Evolutionary conservation across 2,888 invertebrate genomes (phyloP).

Genomic region (Heterodera filipjevi): DNA sequence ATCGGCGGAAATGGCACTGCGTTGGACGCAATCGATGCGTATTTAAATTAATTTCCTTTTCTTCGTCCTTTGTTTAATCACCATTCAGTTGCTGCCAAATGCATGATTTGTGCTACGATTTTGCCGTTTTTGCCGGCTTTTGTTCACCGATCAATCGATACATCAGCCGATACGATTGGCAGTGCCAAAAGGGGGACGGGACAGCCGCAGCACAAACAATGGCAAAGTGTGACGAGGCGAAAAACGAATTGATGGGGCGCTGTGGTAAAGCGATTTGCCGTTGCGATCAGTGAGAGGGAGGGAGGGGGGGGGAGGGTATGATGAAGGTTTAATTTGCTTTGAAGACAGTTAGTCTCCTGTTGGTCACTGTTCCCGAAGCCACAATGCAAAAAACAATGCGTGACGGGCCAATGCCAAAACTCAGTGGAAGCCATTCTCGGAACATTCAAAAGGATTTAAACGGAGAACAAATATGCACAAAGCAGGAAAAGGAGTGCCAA

Average conservation of each 20-base stretch:
- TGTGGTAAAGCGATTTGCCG: background rate
- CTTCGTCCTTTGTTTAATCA: background rate
- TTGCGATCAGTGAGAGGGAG: background rate
- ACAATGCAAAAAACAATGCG: background rate
- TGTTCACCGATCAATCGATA: background rate
- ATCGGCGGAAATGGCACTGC: background rate
- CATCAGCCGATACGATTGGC: background rate
- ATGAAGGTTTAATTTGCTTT: background rate
- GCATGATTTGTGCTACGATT: background rate
- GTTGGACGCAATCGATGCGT: conserved; percentile 3
- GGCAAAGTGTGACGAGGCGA: background rate
- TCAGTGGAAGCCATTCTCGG: background rate
- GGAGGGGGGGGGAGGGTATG: background rate
- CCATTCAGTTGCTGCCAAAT: background rate
- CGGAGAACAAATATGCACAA: background rate
- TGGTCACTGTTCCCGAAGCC: background rate
- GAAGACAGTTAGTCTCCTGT: background rate
- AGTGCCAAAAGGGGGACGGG: background rate
- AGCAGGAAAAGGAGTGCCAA: too few relatives aligned
- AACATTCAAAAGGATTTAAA: background rate
- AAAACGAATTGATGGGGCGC: background rate
- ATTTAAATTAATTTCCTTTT: background rate
- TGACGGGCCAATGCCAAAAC: background rate
- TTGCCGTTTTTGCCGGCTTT: background rate
- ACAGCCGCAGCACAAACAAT: background rate